Conservation (phyloP, 2,113 vertebrate genomes). For the Paracanthobrama guichenoti region DNA sequence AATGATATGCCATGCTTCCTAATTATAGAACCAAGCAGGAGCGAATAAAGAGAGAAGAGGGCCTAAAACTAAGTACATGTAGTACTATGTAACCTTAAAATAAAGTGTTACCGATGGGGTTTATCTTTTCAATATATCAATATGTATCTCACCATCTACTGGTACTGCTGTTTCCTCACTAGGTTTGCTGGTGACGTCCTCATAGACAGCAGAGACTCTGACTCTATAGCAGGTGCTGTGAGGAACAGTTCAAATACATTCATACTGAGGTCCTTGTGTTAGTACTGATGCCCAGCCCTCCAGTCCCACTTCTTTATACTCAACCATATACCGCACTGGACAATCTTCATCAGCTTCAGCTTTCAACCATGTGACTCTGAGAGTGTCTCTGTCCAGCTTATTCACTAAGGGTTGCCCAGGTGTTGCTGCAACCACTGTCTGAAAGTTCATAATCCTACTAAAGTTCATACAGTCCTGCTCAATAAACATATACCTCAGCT, state of each 20-base stretch:
- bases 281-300: constrained; percentile 44
- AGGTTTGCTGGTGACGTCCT: constrained; percentile 21
- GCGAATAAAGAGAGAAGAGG: too few species aligned
- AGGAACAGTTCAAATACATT: constrained; percentile 9
- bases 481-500: constrained; percentile 34
- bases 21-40: too few species aligned
- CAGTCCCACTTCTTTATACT: constrained; percentile 50
- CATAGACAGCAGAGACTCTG: constrained; percentile 53
- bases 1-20: too few species aligned
- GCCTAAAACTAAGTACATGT: too few species aligned
- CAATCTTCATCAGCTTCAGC: constrained; percentile 35
- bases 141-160: constrained; percentile 26
- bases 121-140: too few species aligned
- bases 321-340: constrained; percentile 35
- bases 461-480: constrained; percentile 21
- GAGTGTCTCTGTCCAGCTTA: background rate
- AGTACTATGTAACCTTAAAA: too few species aligned
- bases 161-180: constrained; percentile 41
- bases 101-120: too few species aligned
- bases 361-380: background rate
- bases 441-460: constrained; percentile 17
- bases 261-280: constrained; percentile 42
- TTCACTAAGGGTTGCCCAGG: constrained; percentile 28
- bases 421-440: constrained; percentile 1
- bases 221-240: constrained; percentile 46